Evolutionary conservation across 2,888 invertebrate species (phyloP).

Genomic region (Athrips mouffetella): DNA sequence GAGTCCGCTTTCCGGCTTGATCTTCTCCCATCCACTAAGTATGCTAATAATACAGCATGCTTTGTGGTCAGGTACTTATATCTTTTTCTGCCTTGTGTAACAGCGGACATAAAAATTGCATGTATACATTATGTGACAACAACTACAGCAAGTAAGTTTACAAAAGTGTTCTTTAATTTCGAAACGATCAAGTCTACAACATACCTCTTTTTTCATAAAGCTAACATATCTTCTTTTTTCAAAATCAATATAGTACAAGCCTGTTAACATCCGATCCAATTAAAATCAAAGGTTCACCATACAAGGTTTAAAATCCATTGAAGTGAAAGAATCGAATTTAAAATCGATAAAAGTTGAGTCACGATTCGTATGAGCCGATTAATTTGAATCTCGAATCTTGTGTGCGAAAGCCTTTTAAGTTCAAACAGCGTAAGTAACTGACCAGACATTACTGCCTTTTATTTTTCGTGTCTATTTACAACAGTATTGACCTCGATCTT

Average conservation of each 20-base stretch:
- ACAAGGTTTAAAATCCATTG: constrained; percentile 23
- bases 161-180: too few relatives aligned
- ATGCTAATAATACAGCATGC: too few relatives aligned
- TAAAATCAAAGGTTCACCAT: constrained; percentile 33
- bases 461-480: too few relatives aligned
- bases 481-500: too few relatives aligned
- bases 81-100: too few relatives aligned
- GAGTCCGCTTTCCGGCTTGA: too few relatives aligned
- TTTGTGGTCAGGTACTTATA: too few relatives aligned
- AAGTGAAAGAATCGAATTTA: constrained; percentile 31
- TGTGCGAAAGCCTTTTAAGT: not conserved
- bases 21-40: too few relatives aligned
- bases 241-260: not conserved
- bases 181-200: not conserved
- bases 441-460: not conserved
- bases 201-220: not conserved
- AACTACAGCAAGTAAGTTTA: not conserved
- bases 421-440: not conserved
- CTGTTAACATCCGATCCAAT: constrained; percentile 38
- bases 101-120: too few relatives aligned
- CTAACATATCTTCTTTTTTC: not conserved
- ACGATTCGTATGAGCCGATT: constrained; percentile 34
- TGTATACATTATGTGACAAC: too few relatives aligned
- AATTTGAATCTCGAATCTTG: constrained; percentile 26
- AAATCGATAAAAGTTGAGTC: constrained; percentile 30